Conservation (phyloP, 2,888 invertebrate genomes). For the Corythucha ciliata region DNA sequence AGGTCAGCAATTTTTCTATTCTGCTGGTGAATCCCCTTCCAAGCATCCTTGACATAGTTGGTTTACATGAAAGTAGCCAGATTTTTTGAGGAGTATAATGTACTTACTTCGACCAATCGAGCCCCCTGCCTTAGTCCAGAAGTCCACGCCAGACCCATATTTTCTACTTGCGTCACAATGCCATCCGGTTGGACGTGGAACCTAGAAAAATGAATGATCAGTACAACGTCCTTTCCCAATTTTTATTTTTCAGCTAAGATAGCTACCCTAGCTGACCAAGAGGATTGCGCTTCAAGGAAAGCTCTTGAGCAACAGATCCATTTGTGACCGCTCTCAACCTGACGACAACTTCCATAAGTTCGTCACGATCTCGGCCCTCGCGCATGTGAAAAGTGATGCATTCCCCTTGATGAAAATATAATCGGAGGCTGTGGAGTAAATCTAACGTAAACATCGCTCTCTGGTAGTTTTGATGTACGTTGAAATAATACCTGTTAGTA, state of each 20-base stretch:
- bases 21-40: background rate
- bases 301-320: conserved; percentile 66
- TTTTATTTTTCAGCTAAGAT: too few relatives aligned
- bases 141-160: conserved; percentile 57
- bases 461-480: background rate
- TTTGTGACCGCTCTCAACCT: conserved; percentile 71
- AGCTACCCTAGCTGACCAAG: conserved; percentile 65
- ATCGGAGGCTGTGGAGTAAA: conserved; percentile 52
- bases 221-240: too few relatives aligned
- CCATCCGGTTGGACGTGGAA: conserved; percentile 89
- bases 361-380: conserved; percentile 58
- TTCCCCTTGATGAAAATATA: conserved; percentile 92
- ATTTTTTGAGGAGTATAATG: background rate
- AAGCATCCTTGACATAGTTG: background rate
- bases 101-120: conserved; percentile 64
- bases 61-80: background rate
- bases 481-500: conserved; percentile 45
- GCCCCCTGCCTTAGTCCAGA: conserved; percentile 85
- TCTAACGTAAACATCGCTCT: background rate
- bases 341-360: conserved; percentile 65
- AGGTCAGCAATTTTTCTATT: too few relatives aligned
- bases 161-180: conserved; percentile 86
- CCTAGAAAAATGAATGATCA: conserved; percentile 18
- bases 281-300: conserved; percentile 68
- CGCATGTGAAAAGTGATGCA: conserved; percentile 72